phyloP scores from a whole-genome alignment of 1,140 invertebrate genomes.

The Bombus pascuorum region DNA sequence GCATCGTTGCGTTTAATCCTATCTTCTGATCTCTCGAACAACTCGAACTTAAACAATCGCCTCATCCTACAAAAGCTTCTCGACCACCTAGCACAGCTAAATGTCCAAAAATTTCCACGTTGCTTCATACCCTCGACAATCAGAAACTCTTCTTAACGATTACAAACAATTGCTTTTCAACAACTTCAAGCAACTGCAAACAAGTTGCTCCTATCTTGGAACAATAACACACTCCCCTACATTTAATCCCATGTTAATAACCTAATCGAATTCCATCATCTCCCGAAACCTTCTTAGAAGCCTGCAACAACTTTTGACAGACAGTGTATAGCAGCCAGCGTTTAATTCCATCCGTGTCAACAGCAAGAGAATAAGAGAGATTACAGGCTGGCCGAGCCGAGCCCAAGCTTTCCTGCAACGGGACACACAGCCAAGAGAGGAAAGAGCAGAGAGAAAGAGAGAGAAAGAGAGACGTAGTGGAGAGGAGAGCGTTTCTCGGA shows the following conservation, averaged over 20 bases:
- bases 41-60: background rate
- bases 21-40: background rate
- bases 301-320: background rate
- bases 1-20: too few relatives aligned
- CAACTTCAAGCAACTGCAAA: too few relatives aligned
- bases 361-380: constrained; percentile 1
- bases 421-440: background rate
- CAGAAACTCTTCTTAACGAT: too few relatives aligned
- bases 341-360: background rate
- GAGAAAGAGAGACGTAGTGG: background rate
- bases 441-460: background rate
- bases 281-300: background rate
- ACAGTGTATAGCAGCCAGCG: background rate
- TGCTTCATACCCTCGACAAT: background rate
- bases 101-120: background rate
- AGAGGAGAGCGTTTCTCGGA: constrained; percentile 1
- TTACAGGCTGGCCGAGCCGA: background rate
- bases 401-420: constrained; percentile 20
- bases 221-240: too few relatives aligned
- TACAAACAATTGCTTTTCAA: too few relatives aligned
- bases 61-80: background rate
- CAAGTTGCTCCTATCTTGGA: too few relatives aligned
- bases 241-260: too few relatives aligned
- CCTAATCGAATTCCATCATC: too few relatives aligned
- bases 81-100: too few relatives aligned